phyloP scores from a whole-genome alignment of 2,797 vertebrate species.

The Gymnothorax reevesii region DNA sequence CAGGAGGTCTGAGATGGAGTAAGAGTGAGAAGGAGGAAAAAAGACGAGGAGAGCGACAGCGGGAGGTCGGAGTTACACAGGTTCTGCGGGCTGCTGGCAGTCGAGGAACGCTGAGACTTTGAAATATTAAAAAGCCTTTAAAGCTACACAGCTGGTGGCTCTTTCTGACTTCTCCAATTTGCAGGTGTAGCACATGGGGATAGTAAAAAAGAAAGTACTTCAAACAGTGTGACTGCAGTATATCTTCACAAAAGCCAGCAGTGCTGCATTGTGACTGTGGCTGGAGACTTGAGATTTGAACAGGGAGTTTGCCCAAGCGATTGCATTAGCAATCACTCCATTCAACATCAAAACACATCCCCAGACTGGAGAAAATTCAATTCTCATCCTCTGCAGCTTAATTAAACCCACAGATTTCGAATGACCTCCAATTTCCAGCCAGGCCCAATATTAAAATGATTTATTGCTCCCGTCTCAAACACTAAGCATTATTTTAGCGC shows the following conservation, averaged over 20 bases:
- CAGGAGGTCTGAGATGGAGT: background rate
- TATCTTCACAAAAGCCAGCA: constrained; percentile 21
- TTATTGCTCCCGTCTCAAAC: constrained; percentile 70
- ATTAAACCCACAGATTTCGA: constrained; percentile 71
- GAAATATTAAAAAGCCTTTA: constrained; percentile 55
- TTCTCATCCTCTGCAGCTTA: constrained; percentile 58
- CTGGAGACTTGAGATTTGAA: constrained; percentile 40
- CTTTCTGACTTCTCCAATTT: constrained; percentile 37
- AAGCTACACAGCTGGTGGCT: constrained; percentile 57
- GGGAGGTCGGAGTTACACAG: constrained; percentile 44
- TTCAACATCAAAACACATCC: constrained; percentile 66
- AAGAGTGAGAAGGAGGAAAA: background rate
- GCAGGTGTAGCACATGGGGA: constrained; percentile 42
- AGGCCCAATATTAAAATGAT: constrained; percentile 67
- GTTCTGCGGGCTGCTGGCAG: constrained; percentile 47
- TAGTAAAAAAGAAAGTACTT: constrained; percentile 30
- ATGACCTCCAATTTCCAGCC: constrained; percentile 49
- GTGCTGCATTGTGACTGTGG: constrained; percentile 30
- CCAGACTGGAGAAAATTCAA: constrained; percentile 41
- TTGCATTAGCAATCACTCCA: constrained; percentile 55
- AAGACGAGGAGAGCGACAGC: background rate
- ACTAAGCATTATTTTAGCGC: constrained; percentile 69
- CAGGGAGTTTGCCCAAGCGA: constrained; percentile 18
- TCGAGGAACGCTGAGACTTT: constrained; percentile 47
- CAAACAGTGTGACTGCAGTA: background rate